Base-by-base conservation (phyloP, 2,113 vertebrate genomes). In the Plestiodon gilberti region DNA sequence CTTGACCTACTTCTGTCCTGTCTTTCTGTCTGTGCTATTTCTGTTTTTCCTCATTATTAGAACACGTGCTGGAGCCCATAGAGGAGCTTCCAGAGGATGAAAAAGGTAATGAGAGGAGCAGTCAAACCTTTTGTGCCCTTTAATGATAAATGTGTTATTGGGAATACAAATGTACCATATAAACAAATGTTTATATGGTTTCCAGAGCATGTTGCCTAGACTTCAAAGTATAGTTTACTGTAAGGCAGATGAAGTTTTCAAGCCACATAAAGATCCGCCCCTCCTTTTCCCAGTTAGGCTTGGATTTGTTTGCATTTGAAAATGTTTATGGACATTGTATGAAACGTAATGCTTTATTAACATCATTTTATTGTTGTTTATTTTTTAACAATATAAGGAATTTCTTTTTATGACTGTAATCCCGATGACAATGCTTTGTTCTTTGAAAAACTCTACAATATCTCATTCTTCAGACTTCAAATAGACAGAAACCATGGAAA, bases 31-130 rank as follows among this genome's bases (percentile, higher is more conserved):
- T 87, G 59, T 95, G 89, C 95, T 94, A 40, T 96, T 94, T 92
- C 94, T 95, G 67, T 95, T 94, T 94, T 92, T 96, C 95, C 90
- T 95, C 10, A 4, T 92, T 93, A 95, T 94, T 96, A 99, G 98
- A 98, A 91, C 98, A 96, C 95, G 95, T 97, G 91, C 96, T 99
- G 97, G 98, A 99, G 90, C 98, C 98, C 89, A 99, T 99, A 97
- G 97, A 98, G 96, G 99, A 99, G 95, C 96, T 99, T 96, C 98
- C 98, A 95, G 98, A 99, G 94, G 98, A 99, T 95, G 98, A 99
- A 90, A 97, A 97, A 99, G 98, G 98, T 99, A 98, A 98, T 90
- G 48, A 74, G 79, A 89, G 87, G 67, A 84, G 91, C 73, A 33
- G 57, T 82, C 88, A 81, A 80, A 82, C 33, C 74, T 85, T 69